Percentiles rank a stretch among this genome's conserved stretches.
Evolutionary conservation across 1,140 invertebrate genomes (phyloP).

Genomic region (Penaeus chinensis): DNA sequence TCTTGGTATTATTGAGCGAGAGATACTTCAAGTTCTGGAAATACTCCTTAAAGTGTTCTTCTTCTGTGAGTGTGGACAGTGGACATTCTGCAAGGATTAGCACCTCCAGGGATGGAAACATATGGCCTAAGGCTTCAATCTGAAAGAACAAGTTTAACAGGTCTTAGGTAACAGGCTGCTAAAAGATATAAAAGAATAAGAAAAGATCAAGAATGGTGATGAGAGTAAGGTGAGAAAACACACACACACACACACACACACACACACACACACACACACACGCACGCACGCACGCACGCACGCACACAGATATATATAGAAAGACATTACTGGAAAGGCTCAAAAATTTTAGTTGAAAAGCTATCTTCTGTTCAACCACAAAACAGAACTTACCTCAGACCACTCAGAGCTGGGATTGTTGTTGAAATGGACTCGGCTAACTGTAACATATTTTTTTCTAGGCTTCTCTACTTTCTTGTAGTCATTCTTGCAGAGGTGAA

Average conservation of each 20-base stretch:
- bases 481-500: conserved; percentile 48
- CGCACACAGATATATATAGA: neutral
- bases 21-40: conserved; percentile 62
- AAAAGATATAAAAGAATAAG: neutral
- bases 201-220: no score
- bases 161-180: neutral
- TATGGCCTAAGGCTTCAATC: conserved; percentile 60
- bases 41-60: conserved; percentile 38
- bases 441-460: conserved; percentile 24
- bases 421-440: conserved; percentile 53
- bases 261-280: neutral
- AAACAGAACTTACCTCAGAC: conserved; percentile 27
- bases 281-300: neutral
- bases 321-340: no score
- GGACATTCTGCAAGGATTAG: conserved; percentile 62
- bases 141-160: neutral
- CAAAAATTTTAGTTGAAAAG: no score
- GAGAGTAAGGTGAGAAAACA: neutral
- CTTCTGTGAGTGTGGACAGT: conserved; percentile 32
- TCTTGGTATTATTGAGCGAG: conserved; percentile 60
- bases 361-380: no score
- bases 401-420: conserved; percentile 53
- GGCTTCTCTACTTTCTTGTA: conserved; percentile 42
- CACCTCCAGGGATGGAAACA: conserved; percentile 59
- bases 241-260: neutral